Percentiles rank a stretch among this genome's conserved stretches.
phyloP scores from a whole-genome alignment of 2,888 invertebrate genomes.

The Parthenolecanium corni region DNA sequence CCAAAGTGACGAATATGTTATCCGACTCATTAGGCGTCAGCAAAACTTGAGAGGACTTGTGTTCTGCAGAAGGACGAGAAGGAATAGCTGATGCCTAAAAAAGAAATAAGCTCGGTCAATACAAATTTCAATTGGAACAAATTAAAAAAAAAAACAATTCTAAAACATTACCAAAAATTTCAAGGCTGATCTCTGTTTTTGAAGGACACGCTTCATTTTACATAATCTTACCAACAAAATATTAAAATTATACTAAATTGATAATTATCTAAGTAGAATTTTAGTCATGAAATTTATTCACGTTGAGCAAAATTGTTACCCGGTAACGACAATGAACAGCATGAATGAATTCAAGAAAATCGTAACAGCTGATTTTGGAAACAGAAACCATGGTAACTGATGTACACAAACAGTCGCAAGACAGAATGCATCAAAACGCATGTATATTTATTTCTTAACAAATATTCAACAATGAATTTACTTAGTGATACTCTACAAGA shows the following conservation, averaged over 20 bases:
- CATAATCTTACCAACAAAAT: background rate
- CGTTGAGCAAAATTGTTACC: too few species aligned
- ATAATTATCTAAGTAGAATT: background rate
- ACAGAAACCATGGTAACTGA: too few species aligned
- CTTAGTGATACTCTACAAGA: constrained; percentile 35
- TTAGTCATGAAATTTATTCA: background rate
- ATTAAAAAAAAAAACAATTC: too few species aligned
- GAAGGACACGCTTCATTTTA: constrained; percentile 21
- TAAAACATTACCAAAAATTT: constrained; percentile 19
- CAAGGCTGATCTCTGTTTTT: constrained; percentile 24
- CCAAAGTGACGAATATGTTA: constrained; percentile 12
- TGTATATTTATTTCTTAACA: too few species aligned
- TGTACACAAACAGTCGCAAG: too few species aligned
- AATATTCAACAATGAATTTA: too few species aligned
- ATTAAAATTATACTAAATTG: background rate
- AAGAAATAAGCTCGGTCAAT: background rate
- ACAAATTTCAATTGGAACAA: background rate
- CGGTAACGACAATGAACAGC: background rate
- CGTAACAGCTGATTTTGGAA: background rate
- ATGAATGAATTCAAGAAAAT: background rate
- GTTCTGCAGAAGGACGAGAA: background rate
- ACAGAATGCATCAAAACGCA: too few species aligned
- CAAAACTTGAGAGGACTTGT: background rate
- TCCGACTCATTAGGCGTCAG: constrained; percentile 7
- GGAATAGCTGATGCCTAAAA: constrained; percentile 22